Percentiles rank a stretch among this genome's conserved stretches.
These are phyloP conservation scores for Chromis chromis DNA, from an alignment of 2,797 vertebrate genomes.

Conservation along the genomic window DNA sequence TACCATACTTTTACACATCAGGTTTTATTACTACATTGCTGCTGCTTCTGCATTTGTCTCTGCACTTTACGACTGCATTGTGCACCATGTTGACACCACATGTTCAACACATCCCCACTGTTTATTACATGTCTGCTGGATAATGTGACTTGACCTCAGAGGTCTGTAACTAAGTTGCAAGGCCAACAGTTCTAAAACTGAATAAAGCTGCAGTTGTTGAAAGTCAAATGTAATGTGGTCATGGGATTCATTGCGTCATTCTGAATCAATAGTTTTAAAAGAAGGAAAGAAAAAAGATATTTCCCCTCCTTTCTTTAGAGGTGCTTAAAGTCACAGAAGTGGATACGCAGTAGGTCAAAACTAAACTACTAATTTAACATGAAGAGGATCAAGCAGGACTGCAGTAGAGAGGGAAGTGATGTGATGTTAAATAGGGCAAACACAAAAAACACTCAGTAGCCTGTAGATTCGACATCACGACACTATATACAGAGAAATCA, in stretches of 20 bases:
- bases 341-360: neutral
- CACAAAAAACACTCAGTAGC: neutral
- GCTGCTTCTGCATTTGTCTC: no score
- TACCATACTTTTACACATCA: no score
- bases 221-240: slow-evolving; percentile 4
- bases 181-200: neutral
- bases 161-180: neutral
- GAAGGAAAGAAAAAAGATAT: neutral
- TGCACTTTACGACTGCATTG: no score
- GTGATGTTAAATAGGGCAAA: neutral
- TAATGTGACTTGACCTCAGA: no score
- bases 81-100: no score
- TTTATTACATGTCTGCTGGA: no score
- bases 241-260: neutral
- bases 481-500: neutral
- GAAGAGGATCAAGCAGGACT: neutral
- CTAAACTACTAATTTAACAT: neutral
- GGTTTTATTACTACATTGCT: no score
- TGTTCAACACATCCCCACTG: no score
- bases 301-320: neutral
- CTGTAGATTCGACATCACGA: neutral
- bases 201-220: neutral
- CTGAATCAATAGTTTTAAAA: neutral
- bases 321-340: neutral
- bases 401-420: neutral